A percentile compares a stretch with the other conserved stretches of the same genome.
Conservation (phyloP, 2,797 vertebrate genomes). For the Leptoclinus maculatus region DNA sequence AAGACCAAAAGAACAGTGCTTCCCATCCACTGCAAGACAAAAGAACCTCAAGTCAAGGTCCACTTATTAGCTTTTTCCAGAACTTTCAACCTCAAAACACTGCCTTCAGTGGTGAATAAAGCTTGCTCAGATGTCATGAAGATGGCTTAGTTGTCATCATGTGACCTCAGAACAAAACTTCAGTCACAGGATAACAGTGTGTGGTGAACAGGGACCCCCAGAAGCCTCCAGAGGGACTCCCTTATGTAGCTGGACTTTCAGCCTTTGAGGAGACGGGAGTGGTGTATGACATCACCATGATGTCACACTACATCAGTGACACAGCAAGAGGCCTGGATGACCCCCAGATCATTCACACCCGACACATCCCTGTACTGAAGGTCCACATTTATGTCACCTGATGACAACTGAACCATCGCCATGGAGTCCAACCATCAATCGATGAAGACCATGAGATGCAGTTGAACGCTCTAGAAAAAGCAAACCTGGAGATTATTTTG, state of each 20-base stretch:
- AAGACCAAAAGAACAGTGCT: background rate
- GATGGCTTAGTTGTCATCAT: background rate
- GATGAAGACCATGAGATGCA: background rate
- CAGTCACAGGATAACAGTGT: background rate
- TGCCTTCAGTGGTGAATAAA: background rate
- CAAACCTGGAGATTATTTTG: background rate
- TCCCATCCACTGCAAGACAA: background rate
- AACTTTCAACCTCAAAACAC: background rate
- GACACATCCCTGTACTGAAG: background rate
- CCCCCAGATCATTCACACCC: background rate
- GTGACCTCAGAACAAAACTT: background rate
- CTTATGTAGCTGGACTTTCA: background rate
- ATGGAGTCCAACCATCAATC: background rate
- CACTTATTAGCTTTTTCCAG: background rate
- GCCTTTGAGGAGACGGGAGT: background rate
- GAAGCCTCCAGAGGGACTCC: background rate
- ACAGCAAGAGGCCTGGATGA: background rate
- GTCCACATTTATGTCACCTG: background rate
- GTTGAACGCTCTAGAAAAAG: background rate
- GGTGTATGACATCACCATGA: slow-evolving; percentile 1
- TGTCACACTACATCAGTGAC: background rate
- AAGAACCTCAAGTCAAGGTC: background rate
- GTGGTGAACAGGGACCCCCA: background rate
- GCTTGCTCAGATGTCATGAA: background rate
- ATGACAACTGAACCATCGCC: background rate